Evolutionary conservation across 2,797 vertebrate species (phyloP).

Genomic region (Rhabdomys pumilio): DNA sequence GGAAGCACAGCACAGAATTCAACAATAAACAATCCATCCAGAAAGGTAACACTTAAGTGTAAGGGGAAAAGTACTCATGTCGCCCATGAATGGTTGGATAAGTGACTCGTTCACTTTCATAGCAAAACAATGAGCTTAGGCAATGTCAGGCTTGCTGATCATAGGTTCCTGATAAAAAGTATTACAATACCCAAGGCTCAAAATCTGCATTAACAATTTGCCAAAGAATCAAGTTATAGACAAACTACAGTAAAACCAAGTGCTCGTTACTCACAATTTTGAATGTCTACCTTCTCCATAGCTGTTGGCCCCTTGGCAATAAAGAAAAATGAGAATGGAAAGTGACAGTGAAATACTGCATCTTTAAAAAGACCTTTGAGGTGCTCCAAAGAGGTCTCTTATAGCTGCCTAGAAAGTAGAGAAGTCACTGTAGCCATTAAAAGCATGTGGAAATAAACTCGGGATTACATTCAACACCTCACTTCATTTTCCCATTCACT

Average conservation of each 20-base stretch:
- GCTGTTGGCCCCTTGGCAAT: conserved; percentile 15
- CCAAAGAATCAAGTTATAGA: conserved; percentile 42
- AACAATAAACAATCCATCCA: conserved; percentile 52
- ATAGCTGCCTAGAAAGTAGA: neutral
- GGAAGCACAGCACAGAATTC: conserved; percentile 37
- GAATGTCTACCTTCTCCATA: conserved; percentile 47
- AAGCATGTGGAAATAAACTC: conserved; percentile 57
- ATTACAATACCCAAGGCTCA: conserved; percentile 63
- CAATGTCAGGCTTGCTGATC: conserved; percentile 15
- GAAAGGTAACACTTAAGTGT: conserved; percentile 28
- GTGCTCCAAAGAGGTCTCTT: conserved; percentile 41
- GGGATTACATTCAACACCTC: conserved; percentile 28
- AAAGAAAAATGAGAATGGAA: conserved; percentile 47
- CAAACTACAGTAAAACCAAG: conserved; percentile 63
- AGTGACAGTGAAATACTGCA: conserved; percentile 22
- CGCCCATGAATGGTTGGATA: neutral
- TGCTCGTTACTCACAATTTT: conserved; percentile 57
- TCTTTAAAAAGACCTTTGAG: conserved; percentile 50
- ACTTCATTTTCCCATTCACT: conserved; percentile 54
- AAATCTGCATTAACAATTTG: conserved; percentile 60
- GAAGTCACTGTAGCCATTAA: conserved; percentile 63
- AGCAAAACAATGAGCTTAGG: conserved; percentile 46
- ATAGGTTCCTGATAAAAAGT: conserved; percentile 48
- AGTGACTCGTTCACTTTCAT: conserved; percentile 47
- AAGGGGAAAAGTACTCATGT: conserved; percentile 50